phyloP scores from a whole-genome alignment of 1,140 invertebrate genomes.

The Penaeus chinensis region DNA sequence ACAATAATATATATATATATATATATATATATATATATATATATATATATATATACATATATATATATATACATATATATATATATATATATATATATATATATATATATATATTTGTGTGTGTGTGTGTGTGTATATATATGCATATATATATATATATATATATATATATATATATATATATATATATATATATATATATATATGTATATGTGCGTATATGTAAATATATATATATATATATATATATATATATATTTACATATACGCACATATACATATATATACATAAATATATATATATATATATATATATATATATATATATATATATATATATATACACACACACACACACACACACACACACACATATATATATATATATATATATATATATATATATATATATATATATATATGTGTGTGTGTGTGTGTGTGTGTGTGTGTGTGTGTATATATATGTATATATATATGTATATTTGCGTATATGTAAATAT shows the following conservation, averaged over 20 bases:
- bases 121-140: neutral
- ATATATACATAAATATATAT: neutral
- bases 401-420: neutral
- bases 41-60: too few species aligned
- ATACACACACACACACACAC: neutral
- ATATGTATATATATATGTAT: too few species aligned
- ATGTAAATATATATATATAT: neutral
- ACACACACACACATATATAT: neutral
- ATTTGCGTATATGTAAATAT: too few species aligned
- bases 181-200: neutral
- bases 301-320: neutral
- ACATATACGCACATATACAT: neutral
- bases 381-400: neutral
- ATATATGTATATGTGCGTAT: neutral
- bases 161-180: neutral
- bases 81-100: too few species aligned
- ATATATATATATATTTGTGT: too few species aligned
- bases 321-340: neutral
- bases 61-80: too few species aligned
- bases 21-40: too few species aligned
- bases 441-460: neutral
- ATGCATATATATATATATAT: neutral
- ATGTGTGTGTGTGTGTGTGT: neutral
- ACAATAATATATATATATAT: too few species aligned
- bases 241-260: constrained; percentile 2